These are phyloP conservation scores for Peromyscus melanophrys DNA, from an alignment of 2,797 vertebrate species.

Conservation along the genomic window DNA sequence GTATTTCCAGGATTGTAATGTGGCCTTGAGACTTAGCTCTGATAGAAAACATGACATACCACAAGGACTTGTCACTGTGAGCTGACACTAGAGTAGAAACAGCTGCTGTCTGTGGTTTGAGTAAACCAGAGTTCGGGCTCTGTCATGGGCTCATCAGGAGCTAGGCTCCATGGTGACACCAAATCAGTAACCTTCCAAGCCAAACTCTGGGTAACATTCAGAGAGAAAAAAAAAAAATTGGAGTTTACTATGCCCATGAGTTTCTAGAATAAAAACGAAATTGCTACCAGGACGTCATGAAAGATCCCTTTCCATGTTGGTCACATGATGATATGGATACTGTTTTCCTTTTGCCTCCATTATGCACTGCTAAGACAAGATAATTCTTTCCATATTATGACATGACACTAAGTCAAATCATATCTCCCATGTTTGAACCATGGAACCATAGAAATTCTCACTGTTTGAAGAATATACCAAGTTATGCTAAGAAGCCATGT, in stretches of 20 bases:
- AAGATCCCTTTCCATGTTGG: not conserved
- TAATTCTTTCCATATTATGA: not conserved
- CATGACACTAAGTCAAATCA: not conserved
- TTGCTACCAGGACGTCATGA: not conserved
- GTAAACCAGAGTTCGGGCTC: not conserved
- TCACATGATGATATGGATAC: not conserved
- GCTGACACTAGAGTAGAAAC: not conserved
- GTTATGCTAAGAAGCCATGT: not conserved
- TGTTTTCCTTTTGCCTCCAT: not conserved
- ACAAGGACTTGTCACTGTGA: not conserved
- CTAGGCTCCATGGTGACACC: not conserved
- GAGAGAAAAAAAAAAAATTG: not conserved
- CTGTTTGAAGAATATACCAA: not conserved
- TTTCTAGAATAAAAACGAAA: constrained; percentile 32
- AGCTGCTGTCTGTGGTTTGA: not conserved
- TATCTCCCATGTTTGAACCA: not conserved
- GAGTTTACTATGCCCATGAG: not conserved
- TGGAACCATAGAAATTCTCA: not conserved
- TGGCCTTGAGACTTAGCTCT: not conserved
- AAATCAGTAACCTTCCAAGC: constrained; percentile 13
- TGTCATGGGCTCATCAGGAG: not conserved
- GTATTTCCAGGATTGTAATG: not conserved
- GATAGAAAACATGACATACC: not conserved
- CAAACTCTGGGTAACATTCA: constrained; percentile 1
- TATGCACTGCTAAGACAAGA: not conserved